Conservation (phyloP, 1,140 invertebrate genomes). For the Campoletis sonorensis region DNA sequence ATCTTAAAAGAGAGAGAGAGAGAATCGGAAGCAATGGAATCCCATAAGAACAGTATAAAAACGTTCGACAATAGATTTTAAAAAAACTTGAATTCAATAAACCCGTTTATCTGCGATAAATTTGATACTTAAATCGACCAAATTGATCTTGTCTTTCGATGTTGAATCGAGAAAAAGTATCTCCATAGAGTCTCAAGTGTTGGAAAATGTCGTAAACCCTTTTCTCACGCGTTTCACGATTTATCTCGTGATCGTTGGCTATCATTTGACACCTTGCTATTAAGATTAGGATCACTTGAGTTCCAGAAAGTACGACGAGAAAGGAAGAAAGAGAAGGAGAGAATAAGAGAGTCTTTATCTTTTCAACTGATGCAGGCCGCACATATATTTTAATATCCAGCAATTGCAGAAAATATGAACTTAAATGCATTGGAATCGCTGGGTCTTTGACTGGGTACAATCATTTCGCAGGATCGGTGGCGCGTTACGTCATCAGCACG, state of each 20-base stretch:
- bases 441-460: conserved; percentile 30
- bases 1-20: too few species aligned
- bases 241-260: not conserved
- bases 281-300: conserved; percentile 28
- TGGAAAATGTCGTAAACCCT: too few species aligned
- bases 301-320: not conserved
- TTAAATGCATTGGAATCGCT: conserved; percentile 9
- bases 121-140: too few species aligned
- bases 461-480: conserved; percentile 50
- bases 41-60: too few species aligned
- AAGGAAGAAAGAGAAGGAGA: not conserved
- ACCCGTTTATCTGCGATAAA: too few species aligned
- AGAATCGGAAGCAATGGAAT: too few species aligned
- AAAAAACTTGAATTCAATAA: too few species aligned
- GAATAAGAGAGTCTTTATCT: not conserved
- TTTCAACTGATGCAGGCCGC: not conserved
- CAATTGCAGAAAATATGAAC: conserved; percentile 29
- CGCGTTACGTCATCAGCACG: conserved; percentile 47
- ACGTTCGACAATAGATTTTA: too few species aligned
- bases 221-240: too few species aligned
- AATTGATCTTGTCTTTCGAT: too few species aligned
- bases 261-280: conserved; percentile 33
- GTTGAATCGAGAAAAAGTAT: too few species aligned
- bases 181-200: too few species aligned
- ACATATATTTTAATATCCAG: not conserved